Conservation (phyloP, 2,888 invertebrate species). For the Coelinius sp. region DNA sequence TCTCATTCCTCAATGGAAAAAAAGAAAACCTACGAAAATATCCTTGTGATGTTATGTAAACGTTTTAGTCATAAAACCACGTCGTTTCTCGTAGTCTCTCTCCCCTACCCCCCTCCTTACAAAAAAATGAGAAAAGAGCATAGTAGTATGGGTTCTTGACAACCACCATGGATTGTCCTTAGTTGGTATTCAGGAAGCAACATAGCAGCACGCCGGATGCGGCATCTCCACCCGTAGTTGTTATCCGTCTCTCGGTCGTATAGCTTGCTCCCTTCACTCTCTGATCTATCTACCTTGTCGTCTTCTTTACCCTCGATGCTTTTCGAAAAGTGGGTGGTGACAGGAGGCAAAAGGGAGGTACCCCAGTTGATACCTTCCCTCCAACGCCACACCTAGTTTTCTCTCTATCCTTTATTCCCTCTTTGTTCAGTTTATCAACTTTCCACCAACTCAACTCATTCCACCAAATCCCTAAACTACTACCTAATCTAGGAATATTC, state of each 20-base stretch:
- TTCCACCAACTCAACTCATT: conserved; percentile 25
- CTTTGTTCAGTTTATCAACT: conserved; percentile 29
- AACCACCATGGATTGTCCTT: conserved; percentile 49
- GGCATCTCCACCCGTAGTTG: conserved; percentile 65
- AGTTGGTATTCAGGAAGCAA: conserved; percentile 65
- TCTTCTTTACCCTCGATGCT: conserved; percentile 28
- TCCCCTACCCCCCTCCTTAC: conserved; percentile 51
- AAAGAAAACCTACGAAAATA: conserved; percentile 50
- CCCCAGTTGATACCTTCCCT: conserved; percentile 29
- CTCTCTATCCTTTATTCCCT: conserved; percentile 37
- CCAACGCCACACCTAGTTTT: conserved; percentile 30
- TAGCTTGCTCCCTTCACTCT: conserved; percentile 45
- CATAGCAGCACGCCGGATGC: conserved; percentile 61
- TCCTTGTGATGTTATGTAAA: conserved; percentile 56
- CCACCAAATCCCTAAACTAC: conserved; percentile 2
- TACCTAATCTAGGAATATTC: conserved; percentile 29
- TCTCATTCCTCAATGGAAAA: background rate
- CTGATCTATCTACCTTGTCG: conserved; percentile 41
- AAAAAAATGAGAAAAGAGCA: conserved; percentile 27
- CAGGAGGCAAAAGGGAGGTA: conserved; percentile 24
- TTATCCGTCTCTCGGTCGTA: conserved; percentile 55
- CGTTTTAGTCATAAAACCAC: conserved; percentile 58
- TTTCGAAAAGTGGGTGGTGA: conserved; percentile 27
- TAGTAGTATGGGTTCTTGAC: conserved; percentile 10
- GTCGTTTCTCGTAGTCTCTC: conserved; percentile 54